Evolutionary conservation across 2,888 invertebrate genomes (phyloP), one percentile per base, ranked within the genome.

Genomic region (Eurytoma californica): DNA sequence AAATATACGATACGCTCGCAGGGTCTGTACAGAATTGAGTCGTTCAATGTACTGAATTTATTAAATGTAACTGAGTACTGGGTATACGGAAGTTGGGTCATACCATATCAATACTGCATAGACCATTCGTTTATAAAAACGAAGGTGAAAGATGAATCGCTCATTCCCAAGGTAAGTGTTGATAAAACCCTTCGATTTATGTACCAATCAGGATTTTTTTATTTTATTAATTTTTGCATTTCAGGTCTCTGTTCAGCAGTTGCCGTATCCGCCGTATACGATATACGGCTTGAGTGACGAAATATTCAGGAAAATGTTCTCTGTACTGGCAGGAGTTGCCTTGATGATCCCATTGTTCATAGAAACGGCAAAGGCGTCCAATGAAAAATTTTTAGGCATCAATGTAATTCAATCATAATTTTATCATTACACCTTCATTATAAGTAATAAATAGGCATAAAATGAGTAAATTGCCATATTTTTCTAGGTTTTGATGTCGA

Each of bases 361-460:
- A 49, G 89, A 90, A 83, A 84, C 86, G 0, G 83, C 84, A 49
- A 89, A 85, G 69, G 85, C 88, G 9, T 83, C 87, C 0, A 87
- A 84, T 55, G 90, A 90, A 77, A 90, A 89, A 70, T 86, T 85
- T 66, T 87, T 89, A 67, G 90, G 90, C 3, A 83, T 90, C 3
- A 88, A 87, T 80, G 89, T 89, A 79, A 81, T 88, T 87, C 79
- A 68, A 47, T 18, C n/a, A 30, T 65, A 39, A 24, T 30, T 24
- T 24, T 20, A 24, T 28, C 4, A 24, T 13, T 2, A 13, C 28
- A 20, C 60, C 20, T 20, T 39, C 24, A 24, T 60, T 20, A n/a
- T n/a, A 24, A 12, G 13, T 20, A 28, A 24, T 60, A 20, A 60
- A 60, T 2, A 60, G 7, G 13, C 3, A 28, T 20, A 20, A 24